Base-by-base conservation (phyloP, 2,113 vertebrate species). In the Rhinoderma darwinii region DNA sequence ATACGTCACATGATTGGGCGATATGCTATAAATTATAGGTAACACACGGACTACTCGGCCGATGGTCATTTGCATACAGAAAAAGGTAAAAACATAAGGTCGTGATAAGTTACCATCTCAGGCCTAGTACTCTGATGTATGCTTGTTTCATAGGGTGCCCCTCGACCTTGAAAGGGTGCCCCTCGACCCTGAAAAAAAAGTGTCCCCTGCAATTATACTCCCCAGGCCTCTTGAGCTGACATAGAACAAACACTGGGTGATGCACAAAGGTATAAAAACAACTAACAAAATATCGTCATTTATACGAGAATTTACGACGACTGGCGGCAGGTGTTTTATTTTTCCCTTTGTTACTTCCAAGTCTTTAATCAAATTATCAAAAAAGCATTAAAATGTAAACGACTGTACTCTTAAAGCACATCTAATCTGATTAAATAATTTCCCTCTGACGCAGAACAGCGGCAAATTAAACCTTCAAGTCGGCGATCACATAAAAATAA, bases 401-500 rank as follows among this genome's bases (percentile, higher is more conserved):
- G 88, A 88, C 79, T 44, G 79, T 44, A 44, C 92, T 88, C 89
- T 90, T 89, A 89, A 92, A 92, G 90, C 82, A 81, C 90, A 92
- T 87, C 59, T 88, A 44, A 82, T 82, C 90, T 93, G 92, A 94
- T 93, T 92, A 91, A 92, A 86, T 92, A 91, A 68, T 32, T 86
- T 90, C 88, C 89, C 90, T 81, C 91, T 0, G 84, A 59, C 90
- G 90, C 91, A 90, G 86, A 91, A 79, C 89, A 77, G 88, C 90
- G 89, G 89, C 90, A 91, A 94, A 95, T 95, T 94, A 94, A 93
- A 89, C 89, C 89, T 56, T 91, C 91, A 92, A 93, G 89, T 89
- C 90, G 68, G 68, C 68, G 92, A 91, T 93, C 92, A 91, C 88
- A 91, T 92, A 89, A 89, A 91, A 93, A 90, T 93, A 93, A 94